These are phyloP conservation scores for Diplodus sargus DNA, from an alignment of 2,797 vertebrate genomes.

Conservation along the genomic window DNA sequence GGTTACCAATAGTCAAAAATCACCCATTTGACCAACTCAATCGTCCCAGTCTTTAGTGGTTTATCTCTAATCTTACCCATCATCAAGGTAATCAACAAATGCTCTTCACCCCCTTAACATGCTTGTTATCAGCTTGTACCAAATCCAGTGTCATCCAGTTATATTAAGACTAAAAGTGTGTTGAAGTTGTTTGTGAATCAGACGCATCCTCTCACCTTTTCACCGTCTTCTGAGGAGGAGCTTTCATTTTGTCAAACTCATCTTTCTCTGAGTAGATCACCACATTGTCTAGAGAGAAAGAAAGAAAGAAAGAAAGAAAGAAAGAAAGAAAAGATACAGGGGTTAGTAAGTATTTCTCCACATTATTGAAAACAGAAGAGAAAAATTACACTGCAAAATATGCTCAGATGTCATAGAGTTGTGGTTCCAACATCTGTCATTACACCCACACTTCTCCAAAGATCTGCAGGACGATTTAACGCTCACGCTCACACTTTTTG, in stretches of 20 bases:
- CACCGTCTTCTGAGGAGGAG: slow-evolving; percentile 89
- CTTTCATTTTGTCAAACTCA: slow-evolving; percentile 96
- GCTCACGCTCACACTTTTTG: background rate
- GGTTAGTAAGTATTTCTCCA: background rate
- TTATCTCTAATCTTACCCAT: background rate
- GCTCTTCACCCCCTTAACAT: background rate
- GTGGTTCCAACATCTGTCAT: background rate
- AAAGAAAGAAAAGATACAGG: background rate
- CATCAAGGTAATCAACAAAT: background rate
- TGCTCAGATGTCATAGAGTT: background rate
- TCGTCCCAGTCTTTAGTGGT: background rate
- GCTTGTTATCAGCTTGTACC: background rate
- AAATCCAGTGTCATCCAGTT: no score
- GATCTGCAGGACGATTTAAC: background rate
- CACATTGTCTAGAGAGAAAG: slow-evolving; percentile 87
- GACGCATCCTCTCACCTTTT: slow-evolving; percentile 88
- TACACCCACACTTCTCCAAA: background rate
- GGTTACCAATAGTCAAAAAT: background rate
- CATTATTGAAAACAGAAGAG: background rate
- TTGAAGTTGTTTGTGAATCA: background rate
- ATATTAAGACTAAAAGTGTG: background rate
- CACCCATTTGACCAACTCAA: background rate
- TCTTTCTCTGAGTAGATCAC: slow-evolving; percentile 97
- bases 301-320: no score
- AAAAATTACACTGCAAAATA: slow-evolving; percentile 9